These are phyloP conservation scores for Todiramphus chloris DNA, from an alignment of 2,113 vertebrate genomes.

Conservation along the genomic window DNA sequence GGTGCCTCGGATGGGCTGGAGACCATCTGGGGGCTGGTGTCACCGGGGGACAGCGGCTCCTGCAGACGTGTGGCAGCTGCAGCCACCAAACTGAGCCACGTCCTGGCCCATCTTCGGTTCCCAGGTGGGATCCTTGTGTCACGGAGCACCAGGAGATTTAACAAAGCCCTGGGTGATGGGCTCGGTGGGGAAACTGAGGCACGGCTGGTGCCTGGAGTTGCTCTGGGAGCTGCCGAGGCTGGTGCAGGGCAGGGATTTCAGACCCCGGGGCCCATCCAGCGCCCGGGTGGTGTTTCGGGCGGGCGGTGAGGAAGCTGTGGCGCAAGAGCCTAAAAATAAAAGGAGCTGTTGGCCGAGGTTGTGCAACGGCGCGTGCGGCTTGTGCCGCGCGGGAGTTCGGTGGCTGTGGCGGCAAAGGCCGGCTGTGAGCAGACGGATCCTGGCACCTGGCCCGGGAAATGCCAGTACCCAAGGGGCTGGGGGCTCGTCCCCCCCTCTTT, in stretches of 20 bases:
- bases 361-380: neutral
- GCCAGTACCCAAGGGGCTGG: rapidly evolving
- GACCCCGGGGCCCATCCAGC: neutral
- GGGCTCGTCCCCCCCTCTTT: too few species aligned
- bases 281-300: rapidly evolving
- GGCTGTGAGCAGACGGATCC: rapidly evolving
- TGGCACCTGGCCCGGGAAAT: neutral
- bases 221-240: neutral
- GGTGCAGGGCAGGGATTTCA: neutral
- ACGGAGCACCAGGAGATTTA: rapidly evolving
- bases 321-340: neutral
- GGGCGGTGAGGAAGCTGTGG: neutral
- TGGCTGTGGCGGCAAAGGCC: neutral
- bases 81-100: rapidly evolving
- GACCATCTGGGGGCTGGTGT: neutral
- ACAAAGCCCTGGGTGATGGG: rapidly evolving
- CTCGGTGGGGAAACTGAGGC: neutral
- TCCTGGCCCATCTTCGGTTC: neutral
- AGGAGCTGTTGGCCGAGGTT: neutral
- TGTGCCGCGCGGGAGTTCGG: neutral
- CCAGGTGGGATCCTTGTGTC: neutral
- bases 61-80: neutral
- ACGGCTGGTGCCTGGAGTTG: rapidly evolving
- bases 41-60: neutral
- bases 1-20: rapidly evolving